Evolutionary conservation across 2,113 vertebrate species (phyloP), one percentile per base, ranked within the genome.

Genomic region (Noturus placidus): DNA sequence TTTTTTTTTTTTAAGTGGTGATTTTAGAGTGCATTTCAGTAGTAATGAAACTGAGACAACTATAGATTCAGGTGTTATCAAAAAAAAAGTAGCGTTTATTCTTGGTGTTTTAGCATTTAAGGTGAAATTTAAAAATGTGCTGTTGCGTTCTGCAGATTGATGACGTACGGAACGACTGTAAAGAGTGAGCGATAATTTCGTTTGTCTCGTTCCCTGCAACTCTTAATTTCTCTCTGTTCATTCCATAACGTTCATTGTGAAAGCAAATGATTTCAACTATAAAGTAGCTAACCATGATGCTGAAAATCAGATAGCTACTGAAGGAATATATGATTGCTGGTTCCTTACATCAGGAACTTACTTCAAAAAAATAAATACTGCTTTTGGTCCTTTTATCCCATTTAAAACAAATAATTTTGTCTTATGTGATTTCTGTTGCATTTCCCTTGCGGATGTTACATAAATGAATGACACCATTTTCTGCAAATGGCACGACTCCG

Each of bases 201-300:
- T 57, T 83, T 69, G 69, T 84, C 14, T 76, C 17, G 13, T 54
- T 77, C 61, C 54, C 59, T 86, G 46, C 74, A 54, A 25, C 54
- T 81, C 54, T 83, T 72, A 33, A 88, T 87, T 83, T 88, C 63
- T 88, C 67, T 84, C 63, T 84, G 61, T 84, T 89, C 74, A 90
- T 90, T 90, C 84, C 81, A 67, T 63, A 35, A 5, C 78, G n/a
- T 80, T 84, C 7, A 77, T 78, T 35, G 63, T 72, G 35, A 84
- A 80, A 27, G n/a, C 42, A 52, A 14, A 84, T n/a, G 52, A 67
- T 72, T 38, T 57, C 25, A 63, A 81, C 74, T 76, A 72, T 80
- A 13, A 22, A 59, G 11, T 38, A 38, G 33, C 78, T 80, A 79
- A 81, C 11, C 2, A 81, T 25, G 15, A 33, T 70, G 59, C 50